Conservation (phyloP, 37 sponge, comb jelly and placozoan species). For the Beroe forskalii region DNA sequence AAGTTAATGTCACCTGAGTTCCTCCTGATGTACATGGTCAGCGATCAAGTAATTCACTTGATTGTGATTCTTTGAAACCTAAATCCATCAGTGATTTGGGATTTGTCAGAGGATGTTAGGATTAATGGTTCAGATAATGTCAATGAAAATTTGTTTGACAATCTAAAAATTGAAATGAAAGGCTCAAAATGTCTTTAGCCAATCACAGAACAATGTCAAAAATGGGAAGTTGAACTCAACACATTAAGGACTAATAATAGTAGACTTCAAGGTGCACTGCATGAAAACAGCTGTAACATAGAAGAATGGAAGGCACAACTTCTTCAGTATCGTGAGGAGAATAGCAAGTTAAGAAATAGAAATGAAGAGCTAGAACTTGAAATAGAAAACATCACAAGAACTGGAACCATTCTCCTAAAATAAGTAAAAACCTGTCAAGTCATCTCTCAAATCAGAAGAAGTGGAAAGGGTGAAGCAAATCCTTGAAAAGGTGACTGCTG, state of each 20-base stretch:
- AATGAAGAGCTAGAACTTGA: conserved; percentile 43
- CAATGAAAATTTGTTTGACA: background rate
- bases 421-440: conserved; percentile 12
- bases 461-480: conserved; percentile 49
- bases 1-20: too few relatives aligned
- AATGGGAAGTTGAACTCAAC: conserved; percentile 89
- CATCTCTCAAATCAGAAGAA: conserved; percentile 1
- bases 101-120: background rate
- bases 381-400: conserved; percentile 8
- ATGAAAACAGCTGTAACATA: conserved; percentile 82
- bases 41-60: too few relatives aligned
- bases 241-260: conserved; percentile 84
- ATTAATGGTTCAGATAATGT: background rate
- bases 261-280: conserved; percentile 73
- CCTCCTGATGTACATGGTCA: too few relatives aligned
- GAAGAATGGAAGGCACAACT: conserved; percentile 88
- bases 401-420: conserved; percentile 28
- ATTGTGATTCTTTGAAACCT: too few relatives aligned
- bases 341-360: conserved; percentile 66
- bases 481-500: conserved; percentile 38
- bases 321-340: conserved; percentile 82
- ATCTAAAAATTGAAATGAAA: background rate
- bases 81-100: too few relatives aligned
- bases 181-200: conserved; percentile 19
- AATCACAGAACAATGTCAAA: conserved; percentile 71